Conservation (phyloP, 2,113 vertebrate genomes). For the Psammodynastes pulverulentus region DNA sequence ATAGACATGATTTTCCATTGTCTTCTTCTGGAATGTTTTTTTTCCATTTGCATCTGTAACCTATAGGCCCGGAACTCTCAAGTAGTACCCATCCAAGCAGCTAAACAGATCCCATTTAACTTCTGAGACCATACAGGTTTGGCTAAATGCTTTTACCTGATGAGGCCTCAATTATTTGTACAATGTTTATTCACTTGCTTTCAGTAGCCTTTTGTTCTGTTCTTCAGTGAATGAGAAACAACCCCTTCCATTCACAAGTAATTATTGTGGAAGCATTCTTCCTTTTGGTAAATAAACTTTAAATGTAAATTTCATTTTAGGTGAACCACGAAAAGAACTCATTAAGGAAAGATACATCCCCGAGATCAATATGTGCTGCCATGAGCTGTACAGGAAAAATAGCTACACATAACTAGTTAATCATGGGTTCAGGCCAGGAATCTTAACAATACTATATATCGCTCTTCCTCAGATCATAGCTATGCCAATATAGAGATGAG, state of each 20-base stretch:
- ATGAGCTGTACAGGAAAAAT: slow-evolving; percentile 29
- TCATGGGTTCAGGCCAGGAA: slow-evolving; percentile 53
- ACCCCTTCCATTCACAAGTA: background rate
- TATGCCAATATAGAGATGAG: background rate
- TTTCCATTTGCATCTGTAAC: background rate
- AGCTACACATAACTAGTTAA: slow-evolving; percentile 36
- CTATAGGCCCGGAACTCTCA: background rate
- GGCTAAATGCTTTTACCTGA: background rate
- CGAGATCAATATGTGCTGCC: slow-evolving; percentile 45
- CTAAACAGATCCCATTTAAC: background rate
- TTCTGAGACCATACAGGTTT: background rate
- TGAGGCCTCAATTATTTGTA: background rate
- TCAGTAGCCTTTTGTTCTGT: background rate
- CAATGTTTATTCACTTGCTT: background rate
- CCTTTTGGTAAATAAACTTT: background rate
- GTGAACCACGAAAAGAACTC: background rate
- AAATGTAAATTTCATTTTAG: background rate
- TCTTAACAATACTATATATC: slow-evolving; percentile 41
- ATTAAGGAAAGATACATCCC: background rate
- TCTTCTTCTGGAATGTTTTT: background rate
- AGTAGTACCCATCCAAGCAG: background rate
- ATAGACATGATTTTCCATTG: background rate
- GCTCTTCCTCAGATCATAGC: background rate
- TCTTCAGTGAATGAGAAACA: background rate
- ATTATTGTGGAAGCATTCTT: background rate